A percentile compares a stretch with the other conserved stretches of the same genome.
Conservation (phyloP, 2,888 invertebrate species). For the Andrena dorsata region DNA sequence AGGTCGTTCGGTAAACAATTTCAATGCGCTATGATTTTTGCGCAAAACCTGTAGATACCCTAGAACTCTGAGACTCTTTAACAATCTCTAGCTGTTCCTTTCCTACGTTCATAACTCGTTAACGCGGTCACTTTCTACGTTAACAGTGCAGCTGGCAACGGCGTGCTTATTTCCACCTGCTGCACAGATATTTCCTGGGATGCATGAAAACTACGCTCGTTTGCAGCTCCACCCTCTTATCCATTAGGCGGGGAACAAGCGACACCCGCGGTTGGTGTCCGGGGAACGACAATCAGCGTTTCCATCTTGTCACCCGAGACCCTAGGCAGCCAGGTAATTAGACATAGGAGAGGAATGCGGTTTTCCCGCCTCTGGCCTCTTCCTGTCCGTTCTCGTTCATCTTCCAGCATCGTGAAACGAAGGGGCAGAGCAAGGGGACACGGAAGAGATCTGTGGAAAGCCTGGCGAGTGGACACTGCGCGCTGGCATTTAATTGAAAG, state of each 20-base stretch:
- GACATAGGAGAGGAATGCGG: constrained; percentile 57
- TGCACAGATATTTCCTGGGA: no score
- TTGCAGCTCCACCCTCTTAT: no score
- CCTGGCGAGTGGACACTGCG: background rate
- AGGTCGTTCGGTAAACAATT: no score
- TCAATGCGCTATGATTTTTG: no score
- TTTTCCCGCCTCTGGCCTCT: constrained; percentile 49
- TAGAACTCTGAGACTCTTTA: no score
- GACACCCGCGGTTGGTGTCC: constrained; percentile 42
- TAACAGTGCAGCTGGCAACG: no score
- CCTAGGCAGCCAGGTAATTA: constrained; percentile 55
- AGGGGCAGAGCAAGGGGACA: constrained; percentile 8
- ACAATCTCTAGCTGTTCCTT: no score
- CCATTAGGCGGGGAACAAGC: constrained; percentile 6
- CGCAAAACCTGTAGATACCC: no score
- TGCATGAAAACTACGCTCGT: no score
- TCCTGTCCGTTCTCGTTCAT: constrained; percentile 49
- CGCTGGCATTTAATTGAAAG: constrained; percentile 39
- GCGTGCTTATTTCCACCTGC: no score
- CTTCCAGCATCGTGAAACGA: constrained; percentile 29
- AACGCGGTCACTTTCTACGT: no score
- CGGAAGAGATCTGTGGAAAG: constrained; percentile 9
- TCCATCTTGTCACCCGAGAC: constrained; percentile 48
- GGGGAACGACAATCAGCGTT: constrained; percentile 30
- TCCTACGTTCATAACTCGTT: no score